These are phyloP conservation scores for Cephus pygmeus DNA, from an alignment of 2,888 invertebrate genomes.

Conservation along the genomic window DNA sequence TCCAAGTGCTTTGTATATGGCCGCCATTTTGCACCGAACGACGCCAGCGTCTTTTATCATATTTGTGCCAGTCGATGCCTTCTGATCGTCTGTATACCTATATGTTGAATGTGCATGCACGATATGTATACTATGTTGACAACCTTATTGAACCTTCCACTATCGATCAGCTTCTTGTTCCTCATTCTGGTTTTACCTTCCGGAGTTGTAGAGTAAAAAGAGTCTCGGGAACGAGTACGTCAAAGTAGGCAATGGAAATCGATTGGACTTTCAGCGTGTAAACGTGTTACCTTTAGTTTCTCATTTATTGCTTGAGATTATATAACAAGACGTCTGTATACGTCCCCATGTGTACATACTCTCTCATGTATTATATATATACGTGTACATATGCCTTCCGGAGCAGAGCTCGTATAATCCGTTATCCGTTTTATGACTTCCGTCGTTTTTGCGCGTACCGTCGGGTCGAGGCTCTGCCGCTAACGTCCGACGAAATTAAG, in stretches of 20 bases:
- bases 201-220: neutral
- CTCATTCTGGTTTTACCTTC: neutral
- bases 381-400: slow-evolving; percentile 8
- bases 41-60: neutral
- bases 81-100: neutral
- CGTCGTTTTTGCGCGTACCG: slow-evolving; percentile 28
- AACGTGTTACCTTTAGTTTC: neutral
- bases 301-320: neutral
- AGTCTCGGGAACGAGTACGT: neutral
- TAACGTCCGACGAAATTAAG: slow-evolving; percentile 52
- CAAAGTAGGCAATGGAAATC: neutral
- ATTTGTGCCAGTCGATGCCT: slow-evolving; percentile 5
- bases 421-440: slow-evolving; percentile 19
- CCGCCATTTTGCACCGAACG: neutral
- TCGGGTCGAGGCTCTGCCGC: slow-evolving; percentile 22
- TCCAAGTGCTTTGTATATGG: neutral
- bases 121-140: neutral
- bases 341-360: neutral
- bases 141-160: neutral
- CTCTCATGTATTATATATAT: neutral
- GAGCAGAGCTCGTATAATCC: slow-evolving; percentile 25
- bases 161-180: neutral
- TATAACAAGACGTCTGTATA: neutral
- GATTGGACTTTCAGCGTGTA: neutral
- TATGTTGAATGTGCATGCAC: neutral